Evolutionary conservation across 2,113 vertebrate genomes (phyloP).

Genomic region (Siphamia tubifer): DNA sequence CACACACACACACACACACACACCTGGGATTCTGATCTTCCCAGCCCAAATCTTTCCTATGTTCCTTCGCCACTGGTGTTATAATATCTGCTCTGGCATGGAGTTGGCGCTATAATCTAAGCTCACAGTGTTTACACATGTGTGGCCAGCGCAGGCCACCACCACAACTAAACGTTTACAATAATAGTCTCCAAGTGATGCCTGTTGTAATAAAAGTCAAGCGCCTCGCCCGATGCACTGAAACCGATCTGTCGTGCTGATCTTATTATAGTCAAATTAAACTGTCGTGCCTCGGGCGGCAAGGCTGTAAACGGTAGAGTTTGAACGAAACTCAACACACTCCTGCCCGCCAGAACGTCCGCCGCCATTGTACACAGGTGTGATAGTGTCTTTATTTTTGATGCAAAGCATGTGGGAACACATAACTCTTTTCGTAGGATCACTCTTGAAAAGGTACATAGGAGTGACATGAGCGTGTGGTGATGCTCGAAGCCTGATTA

Average conservation of each 20-base stretch:
- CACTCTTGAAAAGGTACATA: background rate
- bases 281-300: conserved; percentile 38
- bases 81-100: conserved; percentile 31
- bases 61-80: conserved; percentile 19
- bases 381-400: background rate
- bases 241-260: conserved; percentile 55
- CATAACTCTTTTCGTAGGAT: background rate
- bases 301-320: conserved; percentile 39
- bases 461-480: background rate
- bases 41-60: conserved; percentile 43
- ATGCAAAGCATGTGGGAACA: background rate
- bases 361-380: conserved; percentile 25
- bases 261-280: conserved; percentile 66
- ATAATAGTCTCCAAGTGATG: conserved; percentile 66
- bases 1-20: background rate
- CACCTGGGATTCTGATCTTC: conserved; percentile 41
- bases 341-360: background rate
- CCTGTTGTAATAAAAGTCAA: conserved; percentile 67
- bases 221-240: conserved; percentile 22
- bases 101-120: conserved; percentile 28
- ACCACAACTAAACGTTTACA: conserved; percentile 62
- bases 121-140: conserved; percentile 33
- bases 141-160: conserved; percentile 52
- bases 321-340: conserved; percentile 30
- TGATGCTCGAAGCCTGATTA: no score